phyloP scores from a whole-genome alignment of 2,113 vertebrate species.

The Spermophilus dauricus region DNA sequence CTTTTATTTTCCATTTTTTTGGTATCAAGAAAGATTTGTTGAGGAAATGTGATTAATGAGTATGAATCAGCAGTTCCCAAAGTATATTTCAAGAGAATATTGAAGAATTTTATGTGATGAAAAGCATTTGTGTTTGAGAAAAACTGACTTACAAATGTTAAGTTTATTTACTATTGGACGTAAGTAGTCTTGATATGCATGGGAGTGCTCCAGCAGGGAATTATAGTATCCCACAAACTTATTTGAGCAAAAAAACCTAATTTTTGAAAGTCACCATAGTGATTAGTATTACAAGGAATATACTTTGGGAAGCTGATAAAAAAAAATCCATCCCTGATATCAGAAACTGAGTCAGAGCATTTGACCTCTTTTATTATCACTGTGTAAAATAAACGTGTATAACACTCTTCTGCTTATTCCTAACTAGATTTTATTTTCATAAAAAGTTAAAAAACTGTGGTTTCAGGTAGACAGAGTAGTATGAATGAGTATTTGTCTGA shows the following conservation, averaged over 20 bases:
- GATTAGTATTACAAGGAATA: background rate
- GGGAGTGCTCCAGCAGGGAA: background rate
- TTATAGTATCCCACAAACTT: background rate
- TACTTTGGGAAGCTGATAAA: background rate
- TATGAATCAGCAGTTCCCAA: background rate
- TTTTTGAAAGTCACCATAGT: background rate
- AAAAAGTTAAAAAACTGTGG: background rate
- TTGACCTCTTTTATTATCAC: background rate
- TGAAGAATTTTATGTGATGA: conserved; percentile 55
- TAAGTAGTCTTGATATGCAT: background rate
- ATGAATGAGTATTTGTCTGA: conserved; percentile 24
- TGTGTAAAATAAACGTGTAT: background rate
- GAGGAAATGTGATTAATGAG: conserved; percentile 25
- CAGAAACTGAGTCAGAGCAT: background rate
- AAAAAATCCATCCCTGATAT: background rate
- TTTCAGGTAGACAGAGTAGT: background rate
- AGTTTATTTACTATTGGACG: background rate
- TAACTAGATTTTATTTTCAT: conserved; percentile 58
- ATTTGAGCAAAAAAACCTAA: background rate
- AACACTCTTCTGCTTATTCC: background rate
- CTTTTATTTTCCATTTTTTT: conserved; percentile 43
- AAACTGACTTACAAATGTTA: conserved; percentile 42
- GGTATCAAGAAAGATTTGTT: background rate
- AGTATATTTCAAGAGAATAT: conserved; percentile 21
- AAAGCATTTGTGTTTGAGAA: conserved; percentile 16